Evolutionary conservation across 2,888 invertebrate genomes (phyloP), one percentile per base, ranked within the genome.

Genomic region (Heliconius charithonia): DNA sequence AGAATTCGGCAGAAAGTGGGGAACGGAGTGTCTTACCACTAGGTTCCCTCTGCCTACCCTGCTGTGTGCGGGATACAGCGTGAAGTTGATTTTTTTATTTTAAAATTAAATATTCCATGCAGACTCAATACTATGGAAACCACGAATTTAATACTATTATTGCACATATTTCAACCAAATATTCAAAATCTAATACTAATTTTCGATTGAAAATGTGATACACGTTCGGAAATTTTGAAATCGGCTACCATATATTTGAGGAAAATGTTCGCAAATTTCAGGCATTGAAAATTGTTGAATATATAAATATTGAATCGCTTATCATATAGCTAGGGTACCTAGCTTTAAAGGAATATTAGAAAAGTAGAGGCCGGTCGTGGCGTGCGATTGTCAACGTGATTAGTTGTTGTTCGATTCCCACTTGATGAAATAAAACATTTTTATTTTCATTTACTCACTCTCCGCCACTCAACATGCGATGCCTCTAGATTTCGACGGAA

Each of bases 31-130:
- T n/a, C n/a, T n/a, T n/a, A n/a, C n/a, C n/a, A n/a, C n/a, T n/a
- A n/a, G n/a, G n/a, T n/a, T n/a, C n/a, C n/a, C n/a, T n/a, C n/a
- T n/a, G n/a, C n/a, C n/a, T n/a, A n/a, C n/a, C n/a, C n/a, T n/a
- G n/a, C n/a, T n/a, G n/a, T n/a, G n/a, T n/a, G n/a, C n/a, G n/a
- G n/a, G n/a, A n/a, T n/a, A n/a, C n/a, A n/a, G n/a, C n/a, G n/a
- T n/a, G n/a, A n/a, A n/a, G n/a, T n/a, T n/a, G n/a, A n/a, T n/a
- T n/a, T n/a, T n/a, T n/a, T n/a, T n/a, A n/a, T n/a, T n/a, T n/a
- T 16, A 2, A 76, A 76, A 70, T 76, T 76, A 69, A 70, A 76
- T 76, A 70, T 62, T 76, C 70, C 29, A 76, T 45, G 29, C 41
- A 41, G 9, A 62, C 37, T 59, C 12, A n/a, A 37, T 73, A 37